Percentiles rank a stretch among this genome's conserved stretches.
Conservation (phyloP, 2,888 invertebrate genomes). For the Desoria tigrina region DNA sequence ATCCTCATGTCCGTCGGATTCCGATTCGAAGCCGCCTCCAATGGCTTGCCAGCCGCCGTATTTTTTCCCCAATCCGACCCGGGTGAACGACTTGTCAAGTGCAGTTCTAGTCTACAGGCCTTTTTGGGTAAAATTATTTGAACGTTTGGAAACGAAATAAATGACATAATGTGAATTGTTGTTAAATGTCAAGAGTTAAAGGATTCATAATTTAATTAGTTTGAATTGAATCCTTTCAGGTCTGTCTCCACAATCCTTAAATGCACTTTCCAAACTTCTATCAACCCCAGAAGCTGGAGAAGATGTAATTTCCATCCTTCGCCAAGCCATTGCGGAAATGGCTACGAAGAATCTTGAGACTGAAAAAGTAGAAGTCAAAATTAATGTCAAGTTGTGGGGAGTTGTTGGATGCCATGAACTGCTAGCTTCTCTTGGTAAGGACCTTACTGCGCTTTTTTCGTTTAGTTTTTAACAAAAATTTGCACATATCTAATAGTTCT, state of each 20-base stretch:
- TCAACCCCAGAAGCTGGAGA: slow-evolving; percentile 84
- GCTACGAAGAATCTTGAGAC: slow-evolving; percentile 69
- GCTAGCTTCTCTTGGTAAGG: slow-evolving; percentile 75
- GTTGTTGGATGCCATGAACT: slow-evolving; percentile 92
- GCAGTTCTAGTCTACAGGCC: slow-evolving; percentile 90
- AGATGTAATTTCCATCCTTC: slow-evolving; percentile 85
- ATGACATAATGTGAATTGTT: not conserved
- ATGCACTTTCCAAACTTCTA: slow-evolving; percentile 71
- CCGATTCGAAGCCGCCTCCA: slow-evolving; percentile 89
- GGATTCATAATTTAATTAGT: slow-evolving; percentile 19
- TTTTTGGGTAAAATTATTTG: slow-evolving; percentile 63
- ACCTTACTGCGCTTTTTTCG: slow-evolving; percentile 4
- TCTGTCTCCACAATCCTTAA: slow-evolving; percentile 60
- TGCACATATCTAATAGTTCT: not conserved
- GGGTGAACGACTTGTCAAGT: slow-evolving; percentile 83
- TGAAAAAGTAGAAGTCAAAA: slow-evolving; percentile 77
- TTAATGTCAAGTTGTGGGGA: slow-evolving; percentile 85
- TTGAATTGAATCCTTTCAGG: slow-evolving; percentile 55
- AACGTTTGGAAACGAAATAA: not conserved
- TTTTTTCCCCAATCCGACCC: slow-evolving; percentile 97
- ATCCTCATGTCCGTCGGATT: slow-evolving; percentile 94
- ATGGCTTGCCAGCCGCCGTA: slow-evolving; percentile 91
- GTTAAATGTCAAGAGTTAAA: not conserved
- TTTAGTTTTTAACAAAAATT: not conserved
- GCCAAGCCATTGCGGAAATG: slow-evolving; percentile 81